A percentile compares a stretch with the other conserved stretches of the same genome.
Evolutionary conservation across 2,797 vertebrate genomes (phyloP).

Genomic region (Nyctibius grandis): DNA sequence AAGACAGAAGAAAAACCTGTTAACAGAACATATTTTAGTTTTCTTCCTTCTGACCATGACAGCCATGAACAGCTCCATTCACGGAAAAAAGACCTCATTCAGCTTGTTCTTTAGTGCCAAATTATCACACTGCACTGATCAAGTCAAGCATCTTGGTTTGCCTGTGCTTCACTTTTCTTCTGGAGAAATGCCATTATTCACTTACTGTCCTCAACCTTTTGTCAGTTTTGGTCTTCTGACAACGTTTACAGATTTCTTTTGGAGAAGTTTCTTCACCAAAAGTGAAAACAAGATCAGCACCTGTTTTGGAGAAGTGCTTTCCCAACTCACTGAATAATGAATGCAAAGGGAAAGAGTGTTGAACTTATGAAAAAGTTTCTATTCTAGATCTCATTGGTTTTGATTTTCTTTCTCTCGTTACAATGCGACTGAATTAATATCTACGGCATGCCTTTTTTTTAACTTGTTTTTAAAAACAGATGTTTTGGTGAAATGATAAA

Average conservation of each 20-base stretch:
- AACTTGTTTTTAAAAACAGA: neutral
- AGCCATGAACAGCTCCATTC: neutral
- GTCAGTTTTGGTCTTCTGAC: neutral
- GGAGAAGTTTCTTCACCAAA: neutral
- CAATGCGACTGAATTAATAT: neutral
- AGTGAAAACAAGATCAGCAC: neutral
- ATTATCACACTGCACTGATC: neutral
- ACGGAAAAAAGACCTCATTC: neutral
- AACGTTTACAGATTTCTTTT: neutral
- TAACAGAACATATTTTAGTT: neutral
- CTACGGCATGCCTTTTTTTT: neutral
- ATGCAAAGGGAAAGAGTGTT: neutral
- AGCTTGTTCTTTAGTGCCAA: neutral
- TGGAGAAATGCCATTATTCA: neutral
- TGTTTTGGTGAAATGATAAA: neutral
- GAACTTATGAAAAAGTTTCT: neutral
- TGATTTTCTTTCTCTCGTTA: neutral
- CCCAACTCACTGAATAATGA: neutral
- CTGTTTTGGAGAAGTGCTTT: neutral
- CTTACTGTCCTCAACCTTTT: neutral
- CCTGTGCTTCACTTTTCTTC: neutral
- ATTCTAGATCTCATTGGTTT: neutral
- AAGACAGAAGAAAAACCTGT: neutral
- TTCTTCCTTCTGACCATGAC: neutral
- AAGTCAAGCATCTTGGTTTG: neutral